Evolutionary conservation across 2,888 invertebrate species (phyloP).

Genomic region (Drosophila peninsularis): DNA sequence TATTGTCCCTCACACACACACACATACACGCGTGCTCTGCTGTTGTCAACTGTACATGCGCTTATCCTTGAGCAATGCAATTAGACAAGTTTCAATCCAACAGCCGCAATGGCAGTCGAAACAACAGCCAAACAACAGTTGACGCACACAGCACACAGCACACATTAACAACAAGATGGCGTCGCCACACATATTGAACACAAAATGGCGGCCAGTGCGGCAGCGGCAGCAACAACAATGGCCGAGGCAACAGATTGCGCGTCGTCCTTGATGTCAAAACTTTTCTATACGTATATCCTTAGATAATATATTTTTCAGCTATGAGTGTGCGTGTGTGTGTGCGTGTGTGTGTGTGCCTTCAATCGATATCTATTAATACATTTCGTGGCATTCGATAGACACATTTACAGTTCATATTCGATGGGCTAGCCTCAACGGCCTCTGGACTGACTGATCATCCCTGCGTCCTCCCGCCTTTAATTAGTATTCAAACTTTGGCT

Average conservation of each 20-base stretch:
- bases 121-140: constrained; percentile 24
- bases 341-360: background rate
- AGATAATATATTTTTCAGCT: constrained; percentile 3
- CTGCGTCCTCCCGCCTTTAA: background rate
- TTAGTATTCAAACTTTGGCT: constrained; percentile 4
- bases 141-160: constrained; percentile 14
- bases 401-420: background rate
- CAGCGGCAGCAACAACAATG: no score
- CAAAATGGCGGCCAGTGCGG: constrained; percentile 43
- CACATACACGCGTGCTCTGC: no score
- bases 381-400: background rate
- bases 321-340: background rate
- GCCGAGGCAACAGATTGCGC: constrained; percentile 12
- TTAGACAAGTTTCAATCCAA: constrained; percentile 57
- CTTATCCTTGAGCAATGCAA: constrained; percentile 70
- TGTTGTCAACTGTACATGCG: constrained; percentile 35
- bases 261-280: constrained; percentile 34
- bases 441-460: constrained; percentile 3
- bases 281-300: constrained; percentile 3
- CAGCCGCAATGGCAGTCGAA: constrained; percentile 25
- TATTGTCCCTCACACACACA: constrained; percentile 51
- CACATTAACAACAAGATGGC: constrained; percentile 44
- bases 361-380: constrained; percentile 11
- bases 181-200: constrained; percentile 44
- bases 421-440: no score